phyloP scores from a whole-genome alignment of 2,797 vertebrate genomes.

The Peromyscus attwateri region DNA sequence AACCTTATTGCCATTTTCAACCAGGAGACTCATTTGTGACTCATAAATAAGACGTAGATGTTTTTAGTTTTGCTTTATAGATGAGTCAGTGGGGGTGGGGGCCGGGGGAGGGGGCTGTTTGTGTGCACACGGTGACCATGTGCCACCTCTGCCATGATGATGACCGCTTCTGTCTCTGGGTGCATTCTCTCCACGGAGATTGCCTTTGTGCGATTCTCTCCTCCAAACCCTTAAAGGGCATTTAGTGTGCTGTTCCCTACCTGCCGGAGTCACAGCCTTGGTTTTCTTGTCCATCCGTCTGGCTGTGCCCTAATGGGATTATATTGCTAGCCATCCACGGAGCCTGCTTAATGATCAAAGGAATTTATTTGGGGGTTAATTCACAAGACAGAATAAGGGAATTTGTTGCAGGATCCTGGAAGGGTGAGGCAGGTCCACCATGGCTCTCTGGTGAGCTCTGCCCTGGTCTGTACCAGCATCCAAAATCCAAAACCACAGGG shows the following conservation, averaged over 20 bases:
- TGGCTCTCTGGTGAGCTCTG: too few species aligned
- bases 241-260: neutral
- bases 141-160: neutral
- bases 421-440: too few species aligned
- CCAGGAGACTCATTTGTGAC: slow-evolving; percentile 67
- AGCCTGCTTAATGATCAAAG: too few species aligned
- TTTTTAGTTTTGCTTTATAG: slow-evolving; percentile 72
- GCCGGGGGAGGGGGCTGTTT: neutral
- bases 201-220: slow-evolving; percentile 27
- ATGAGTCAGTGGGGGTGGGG: neutral
- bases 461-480: too few species aligned
- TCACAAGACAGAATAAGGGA: too few species aligned
- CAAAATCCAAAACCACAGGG: too few species aligned
- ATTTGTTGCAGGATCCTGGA: too few species aligned
- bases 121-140: neutral
- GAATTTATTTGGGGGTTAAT: too few species aligned
- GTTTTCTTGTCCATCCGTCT: neutral
- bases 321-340: too few species aligned
- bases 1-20: slow-evolving; percentile 60
- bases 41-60: slow-evolving; percentile 69
- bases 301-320: too few species aligned
- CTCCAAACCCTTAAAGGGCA: neutral
- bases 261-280: neutral
- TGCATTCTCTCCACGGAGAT: neutral
- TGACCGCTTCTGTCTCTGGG: neutral